Conservation (phyloP, 2,113 vertebrate species). For the Dipodomys stephensi region DNA sequence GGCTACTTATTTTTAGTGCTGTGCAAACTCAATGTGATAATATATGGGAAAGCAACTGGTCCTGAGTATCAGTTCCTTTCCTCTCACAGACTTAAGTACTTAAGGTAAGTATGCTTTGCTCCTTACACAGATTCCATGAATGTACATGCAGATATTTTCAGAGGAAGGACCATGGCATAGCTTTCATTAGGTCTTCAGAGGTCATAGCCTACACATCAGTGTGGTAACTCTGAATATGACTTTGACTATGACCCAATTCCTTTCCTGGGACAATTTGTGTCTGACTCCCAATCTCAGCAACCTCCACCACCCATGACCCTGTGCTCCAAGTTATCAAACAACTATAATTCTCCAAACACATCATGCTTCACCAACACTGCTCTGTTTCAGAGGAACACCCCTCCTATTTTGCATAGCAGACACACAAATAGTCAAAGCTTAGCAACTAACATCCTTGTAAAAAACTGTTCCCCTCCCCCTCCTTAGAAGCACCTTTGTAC, state of each 20-base stretch:
- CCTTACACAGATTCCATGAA: not conserved
- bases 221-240: not conserved
- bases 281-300: not conserved
- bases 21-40: not conserved
- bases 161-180: not conserved
- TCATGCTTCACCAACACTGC: not conserved
- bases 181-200: not conserved
- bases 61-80: not conserved
- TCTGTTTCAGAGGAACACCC: not conserved
- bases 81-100: not conserved
- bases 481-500: not conserved
- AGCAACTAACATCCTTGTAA: not conserved
- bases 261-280: not conserved
- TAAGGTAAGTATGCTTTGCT: not conserved
- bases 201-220: not conserved
- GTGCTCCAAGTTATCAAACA: not conserved
- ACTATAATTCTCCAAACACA: not conserved
- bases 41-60: not conserved
- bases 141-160: not conserved
- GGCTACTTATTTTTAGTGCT: not conserved
- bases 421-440: not conserved
- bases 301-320: rapidly evolving
- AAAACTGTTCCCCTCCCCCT: not conserved
- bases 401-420: not conserved
- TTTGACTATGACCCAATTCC: not conserved